Percentiles rank a stretch among this genome's conserved stretches.
These are phyloP conservation scores for Cyanoramphus novaezelandiae DNA, from an alignment of 2,113 vertebrate genomes.

Conservation along the genomic window DNA sequence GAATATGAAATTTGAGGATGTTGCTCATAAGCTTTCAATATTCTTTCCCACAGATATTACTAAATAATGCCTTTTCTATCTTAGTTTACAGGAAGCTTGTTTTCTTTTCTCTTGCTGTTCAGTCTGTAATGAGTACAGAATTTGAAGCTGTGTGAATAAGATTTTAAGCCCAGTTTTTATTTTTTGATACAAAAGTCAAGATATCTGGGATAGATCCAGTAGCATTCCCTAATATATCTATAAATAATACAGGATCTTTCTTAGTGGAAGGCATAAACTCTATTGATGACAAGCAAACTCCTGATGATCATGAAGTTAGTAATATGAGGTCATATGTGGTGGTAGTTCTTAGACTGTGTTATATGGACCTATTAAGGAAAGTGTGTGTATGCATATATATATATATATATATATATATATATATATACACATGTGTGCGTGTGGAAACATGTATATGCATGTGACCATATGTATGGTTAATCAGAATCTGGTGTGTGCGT, in stretches of 20 bases:
- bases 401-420: background rate
- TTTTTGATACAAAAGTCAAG: background rate
- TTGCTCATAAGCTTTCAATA: background rate
- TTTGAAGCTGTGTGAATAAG: background rate
- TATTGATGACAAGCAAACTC: background rate
- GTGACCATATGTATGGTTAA: background rate
- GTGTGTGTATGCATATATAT: background rate
- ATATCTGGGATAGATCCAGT: background rate
- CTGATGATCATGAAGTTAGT: background rate
- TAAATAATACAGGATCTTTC: background rate
- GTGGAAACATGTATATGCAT: background rate
- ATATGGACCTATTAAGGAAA: background rate
- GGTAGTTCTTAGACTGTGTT: background rate
- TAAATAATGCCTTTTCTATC: background rate
- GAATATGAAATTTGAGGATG: background rate
- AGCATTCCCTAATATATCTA: background rate
- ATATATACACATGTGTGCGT: rapidly evolving
- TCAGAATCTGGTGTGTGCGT: background rate
- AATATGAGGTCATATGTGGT: background rate
- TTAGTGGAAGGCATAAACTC: background rate
- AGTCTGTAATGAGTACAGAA: background rate
- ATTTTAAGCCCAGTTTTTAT: background rate
- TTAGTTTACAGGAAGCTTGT: background rate
- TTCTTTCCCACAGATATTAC: background rate
- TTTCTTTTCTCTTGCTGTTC: background rate